These are phyloP conservation scores for Rhinolophus sinicus DNA, from an alignment of 2,113 vertebrate species.

Conservation along the genomic window DNA sequence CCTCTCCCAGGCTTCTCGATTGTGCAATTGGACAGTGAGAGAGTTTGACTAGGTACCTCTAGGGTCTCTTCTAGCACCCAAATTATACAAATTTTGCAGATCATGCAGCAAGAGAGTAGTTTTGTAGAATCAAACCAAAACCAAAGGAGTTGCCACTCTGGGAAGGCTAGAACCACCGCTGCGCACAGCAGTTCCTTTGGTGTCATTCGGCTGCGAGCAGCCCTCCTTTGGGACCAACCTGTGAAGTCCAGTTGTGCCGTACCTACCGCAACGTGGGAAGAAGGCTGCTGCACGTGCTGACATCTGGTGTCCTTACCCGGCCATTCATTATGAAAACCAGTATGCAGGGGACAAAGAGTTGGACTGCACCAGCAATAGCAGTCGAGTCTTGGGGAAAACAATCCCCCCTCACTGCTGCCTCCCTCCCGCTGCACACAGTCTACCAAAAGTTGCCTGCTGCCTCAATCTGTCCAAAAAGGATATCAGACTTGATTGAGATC, in stretches of 20 bases:
- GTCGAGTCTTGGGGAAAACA: neutral
- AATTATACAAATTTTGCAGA: neutral
- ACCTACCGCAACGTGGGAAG: rapidly evolving
- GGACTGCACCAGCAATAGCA: no score
- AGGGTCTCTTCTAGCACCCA: neutral
- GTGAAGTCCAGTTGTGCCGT: rapidly evolving
- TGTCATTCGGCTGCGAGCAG: neutral
- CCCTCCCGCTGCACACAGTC: no score
- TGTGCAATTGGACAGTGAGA: neutral
- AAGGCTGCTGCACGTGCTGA: neutral
- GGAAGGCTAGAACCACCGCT: neutral
- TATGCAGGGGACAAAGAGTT: neutral
- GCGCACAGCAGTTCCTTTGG: neutral
- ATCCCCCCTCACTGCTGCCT: neutral
- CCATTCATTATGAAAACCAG: neutral
- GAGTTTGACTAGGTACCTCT: neutral
- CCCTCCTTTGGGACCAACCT: neutral
- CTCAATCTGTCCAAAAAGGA: neutral
- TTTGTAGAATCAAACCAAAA: neutral
- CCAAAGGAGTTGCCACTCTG: neutral
- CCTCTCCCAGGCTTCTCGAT: neutral
- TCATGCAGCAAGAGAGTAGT: neutral
- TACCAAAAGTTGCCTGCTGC: neutral
- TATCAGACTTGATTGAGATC: neutral
- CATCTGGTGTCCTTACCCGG: neutral